Evolutionary conservation across 2,797 vertebrate species (phyloP).

Genomic region (Malacoraja senta): DNA sequence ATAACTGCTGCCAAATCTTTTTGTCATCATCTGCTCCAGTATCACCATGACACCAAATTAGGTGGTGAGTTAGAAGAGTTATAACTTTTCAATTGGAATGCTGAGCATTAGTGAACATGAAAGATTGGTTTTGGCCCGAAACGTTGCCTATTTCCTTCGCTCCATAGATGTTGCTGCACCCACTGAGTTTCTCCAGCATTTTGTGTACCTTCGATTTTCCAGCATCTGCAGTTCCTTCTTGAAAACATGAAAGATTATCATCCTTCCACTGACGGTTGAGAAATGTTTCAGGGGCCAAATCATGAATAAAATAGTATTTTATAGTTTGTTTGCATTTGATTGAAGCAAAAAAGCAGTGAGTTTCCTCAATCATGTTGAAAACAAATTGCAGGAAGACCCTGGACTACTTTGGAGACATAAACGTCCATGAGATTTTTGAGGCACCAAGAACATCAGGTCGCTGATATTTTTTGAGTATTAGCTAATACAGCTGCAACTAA

Average conservation of each 20-base stretch:
- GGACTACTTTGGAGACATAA: not conserved
- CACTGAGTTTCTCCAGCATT: too few relatives aligned
- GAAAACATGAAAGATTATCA: not conserved
- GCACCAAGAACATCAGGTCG: not conserved
- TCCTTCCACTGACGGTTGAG: not conserved
- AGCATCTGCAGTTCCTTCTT: too few relatives aligned
- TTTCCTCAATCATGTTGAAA: not conserved
- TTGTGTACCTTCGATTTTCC: too few relatives aligned
- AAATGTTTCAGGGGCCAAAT: not conserved
- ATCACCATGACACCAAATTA: not conserved
- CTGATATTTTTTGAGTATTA: not conserved
- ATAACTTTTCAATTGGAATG: not conserved
- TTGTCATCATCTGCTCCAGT: not conserved
- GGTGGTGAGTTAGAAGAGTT: not conserved
- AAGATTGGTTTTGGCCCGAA: too few relatives aligned
- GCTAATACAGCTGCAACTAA: not conserved
- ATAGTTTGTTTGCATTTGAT: not conserved
- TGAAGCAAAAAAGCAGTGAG: not conserved
- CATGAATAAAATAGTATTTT: not conserved
- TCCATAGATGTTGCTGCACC: too few relatives aligned
- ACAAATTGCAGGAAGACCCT: not conserved
- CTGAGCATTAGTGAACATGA: not conserved
- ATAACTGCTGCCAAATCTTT: not conserved
- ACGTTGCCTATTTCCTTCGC: too few relatives aligned
- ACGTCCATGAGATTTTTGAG: not conserved